Conservation (phyloP, 1,140 invertebrate genomes). For the Nixonia krombeini region DNA sequence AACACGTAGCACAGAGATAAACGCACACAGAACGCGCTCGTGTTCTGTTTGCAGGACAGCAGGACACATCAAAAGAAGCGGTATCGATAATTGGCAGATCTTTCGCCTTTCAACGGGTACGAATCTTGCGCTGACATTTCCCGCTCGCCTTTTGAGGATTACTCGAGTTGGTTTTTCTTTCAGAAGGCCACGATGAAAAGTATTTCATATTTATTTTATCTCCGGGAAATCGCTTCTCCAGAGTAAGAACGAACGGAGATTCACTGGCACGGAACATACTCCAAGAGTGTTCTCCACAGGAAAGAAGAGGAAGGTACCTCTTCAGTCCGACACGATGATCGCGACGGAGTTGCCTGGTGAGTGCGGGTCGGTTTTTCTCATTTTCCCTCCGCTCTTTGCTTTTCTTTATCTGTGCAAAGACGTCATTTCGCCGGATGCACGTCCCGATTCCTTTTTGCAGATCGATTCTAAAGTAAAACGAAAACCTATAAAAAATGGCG, state of each 20-base stretch:
- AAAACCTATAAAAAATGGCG: too few species aligned
- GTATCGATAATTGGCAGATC: conserved; percentile 70
- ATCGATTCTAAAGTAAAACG: not conserved
- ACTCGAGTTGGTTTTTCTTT: conserved; percentile 30
- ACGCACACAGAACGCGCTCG: conserved; percentile 22
- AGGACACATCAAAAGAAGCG: conserved; percentile 64
- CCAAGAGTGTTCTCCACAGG: conserved; percentile 31
- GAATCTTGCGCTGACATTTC: conserved; percentile 17
- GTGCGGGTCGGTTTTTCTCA: conserved; percentile 12
- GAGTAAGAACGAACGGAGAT: conserved; percentile 28
- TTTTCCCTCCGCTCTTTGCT: conserved; percentile 19
- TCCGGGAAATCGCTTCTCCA: conserved; percentile 39
- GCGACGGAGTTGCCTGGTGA: conserved; percentile 5
- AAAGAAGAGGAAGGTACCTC: conserved; percentile 32
- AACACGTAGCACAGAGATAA: conserved; percentile 48
- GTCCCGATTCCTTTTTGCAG: too few species aligned
- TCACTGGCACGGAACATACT: not conserved
- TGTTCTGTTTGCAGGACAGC: conserved; percentile 45
- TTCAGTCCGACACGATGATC: conserved; percentile 24
- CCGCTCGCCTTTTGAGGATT: conserved; percentile 64
- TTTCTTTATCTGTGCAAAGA: conserved; percentile 32
- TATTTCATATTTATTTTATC: conserved; percentile 63
- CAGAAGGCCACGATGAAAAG: conserved; percentile 48
- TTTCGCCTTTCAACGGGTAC: conserved; percentile 42
- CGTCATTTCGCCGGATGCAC: conserved; percentile 7